Conservation (phyloP, 2,113 vertebrate species). For the Stegastes partitus region DNA sequence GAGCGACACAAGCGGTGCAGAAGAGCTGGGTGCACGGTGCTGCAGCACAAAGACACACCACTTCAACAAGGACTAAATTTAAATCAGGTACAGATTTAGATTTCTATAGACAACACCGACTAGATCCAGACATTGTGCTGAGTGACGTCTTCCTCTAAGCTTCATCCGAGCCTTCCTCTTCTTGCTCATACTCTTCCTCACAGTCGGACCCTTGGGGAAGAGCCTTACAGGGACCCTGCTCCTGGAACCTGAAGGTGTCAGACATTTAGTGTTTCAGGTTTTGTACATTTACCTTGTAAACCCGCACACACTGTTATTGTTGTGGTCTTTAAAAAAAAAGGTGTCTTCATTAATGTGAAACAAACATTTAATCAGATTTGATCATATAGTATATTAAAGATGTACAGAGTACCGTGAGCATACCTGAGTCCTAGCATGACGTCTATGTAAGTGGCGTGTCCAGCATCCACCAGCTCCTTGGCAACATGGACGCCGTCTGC, state of each 20-base stretch:
- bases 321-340: background rate
- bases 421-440: constrained; percentile 68
- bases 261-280: background rate
- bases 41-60: too few species aligned
- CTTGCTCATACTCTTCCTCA: constrained; percentile 25
- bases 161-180: constrained; percentile 14
- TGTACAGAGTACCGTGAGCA: background rate
- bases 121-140: rapidly evolving
- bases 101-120: too few species aligned
- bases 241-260: constrained; percentile 55
- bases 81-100: too few species aligned
- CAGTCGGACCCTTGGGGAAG: background rate
- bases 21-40: too few species aligned
- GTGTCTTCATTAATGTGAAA: too few species aligned
- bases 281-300: background rate
- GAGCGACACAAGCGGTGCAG: too few species aligned
- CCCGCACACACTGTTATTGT: too few species aligned
- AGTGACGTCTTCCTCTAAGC: background rate
- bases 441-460: constrained; percentile 75
- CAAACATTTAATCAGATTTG: too few species aligned
- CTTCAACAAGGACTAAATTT: too few species aligned
- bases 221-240: background rate
- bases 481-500: constrained; percentile 70
- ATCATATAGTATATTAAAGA: background rate
- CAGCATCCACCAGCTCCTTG: constrained; percentile 78